Conservation (phyloP, 2,797 vertebrate species). For the Lagocephalus sceleratus region DNA sequence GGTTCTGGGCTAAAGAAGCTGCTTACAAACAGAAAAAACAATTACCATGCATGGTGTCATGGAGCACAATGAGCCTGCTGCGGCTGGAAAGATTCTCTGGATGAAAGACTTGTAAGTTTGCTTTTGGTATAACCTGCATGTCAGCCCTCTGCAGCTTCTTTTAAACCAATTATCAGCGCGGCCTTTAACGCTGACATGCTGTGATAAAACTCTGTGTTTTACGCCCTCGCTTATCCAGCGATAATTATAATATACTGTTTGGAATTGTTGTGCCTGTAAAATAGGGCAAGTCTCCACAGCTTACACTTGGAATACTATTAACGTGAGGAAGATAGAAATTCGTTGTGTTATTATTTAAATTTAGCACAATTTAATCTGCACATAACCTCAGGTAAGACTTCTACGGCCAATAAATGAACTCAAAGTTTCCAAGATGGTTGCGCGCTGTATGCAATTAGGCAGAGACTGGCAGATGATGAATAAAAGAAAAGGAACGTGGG, state of each 20-base stretch:
- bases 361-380: neutral
- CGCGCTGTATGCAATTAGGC: constrained; percentile 33
- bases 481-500: constrained; percentile 34
- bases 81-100: constrained; percentile 41
- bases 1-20: constrained; percentile 50
- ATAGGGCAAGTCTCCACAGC: constrained; percentile 15
- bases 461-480: constrained; percentile 37
- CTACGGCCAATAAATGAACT: constrained; percentile 3
- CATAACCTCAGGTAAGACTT: neutral
- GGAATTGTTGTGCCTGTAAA: constrained; percentile 23
- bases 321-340: constrained; percentile 23
- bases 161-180: constrained; percentile 10
- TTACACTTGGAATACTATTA: constrained; percentile 34
- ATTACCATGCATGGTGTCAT: constrained; percentile 62
- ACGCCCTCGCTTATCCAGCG: constrained; percentile 5
- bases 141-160: constrained; percentile 20
- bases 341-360: neutral
- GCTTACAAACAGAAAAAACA: constrained; percentile 65
- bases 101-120: constrained; percentile 47
- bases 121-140: constrained; percentile 35
- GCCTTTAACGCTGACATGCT: constrained; percentile 15
- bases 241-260: constrained; percentile 13
- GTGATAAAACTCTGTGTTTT: constrained; percentile 12
- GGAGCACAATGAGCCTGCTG: constrained; percentile 61
- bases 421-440: constrained; percentile 20